Evolutionary conservation across 2,797 vertebrate genomes (phyloP), one percentile per base, ranked within the genome.

Genomic region (Brachymystax lenok): DNA sequence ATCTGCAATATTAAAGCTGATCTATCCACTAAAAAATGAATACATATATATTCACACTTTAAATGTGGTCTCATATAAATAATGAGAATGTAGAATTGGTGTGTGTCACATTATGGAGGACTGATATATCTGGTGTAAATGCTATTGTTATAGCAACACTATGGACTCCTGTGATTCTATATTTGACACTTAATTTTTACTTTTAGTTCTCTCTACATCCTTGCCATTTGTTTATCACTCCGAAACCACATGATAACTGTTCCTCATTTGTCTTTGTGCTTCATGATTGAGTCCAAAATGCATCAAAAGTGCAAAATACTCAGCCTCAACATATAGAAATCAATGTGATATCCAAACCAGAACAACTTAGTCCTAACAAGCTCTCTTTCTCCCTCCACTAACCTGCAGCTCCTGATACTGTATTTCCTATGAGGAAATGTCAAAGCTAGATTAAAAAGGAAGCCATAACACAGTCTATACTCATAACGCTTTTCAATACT

Each of bases 81-180:
- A 59, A 59, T 21, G 17, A 8, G 5, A 59, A 59, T 64, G n/a
- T 64, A 27, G 21, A 64, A 27, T 64, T 28, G 61, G 21, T 27
- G 8, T 24, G 21, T 12, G 21, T 64, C 24, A 64, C 52, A 56
- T 56, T 64, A 64, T 64, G 61, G 10, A 24, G 19, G 17, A 19
- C 56, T 59, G 56, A 59, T 59, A 59, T n/a, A 59, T 59, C 56
- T 24, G 61, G 61, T 13, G 21, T 24, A 64, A 64, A 64, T 5
- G 24, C 24, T 24, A 64, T 64, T 64, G 13, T 64, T 27, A 27
- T 64, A 27, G 51, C 66, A 75, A 78, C 74, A 19, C 24, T 19
- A n/a, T 64, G 24, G 73, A 78, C 56, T 83, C 75, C 80, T 77
- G 75, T 83, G 51, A 35, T n/a, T 74, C 21, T 5, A 35, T 5